Conservation (phyloP, 1,140 invertebrate genomes). For the Caenorhabditis tropicalis region DNA sequence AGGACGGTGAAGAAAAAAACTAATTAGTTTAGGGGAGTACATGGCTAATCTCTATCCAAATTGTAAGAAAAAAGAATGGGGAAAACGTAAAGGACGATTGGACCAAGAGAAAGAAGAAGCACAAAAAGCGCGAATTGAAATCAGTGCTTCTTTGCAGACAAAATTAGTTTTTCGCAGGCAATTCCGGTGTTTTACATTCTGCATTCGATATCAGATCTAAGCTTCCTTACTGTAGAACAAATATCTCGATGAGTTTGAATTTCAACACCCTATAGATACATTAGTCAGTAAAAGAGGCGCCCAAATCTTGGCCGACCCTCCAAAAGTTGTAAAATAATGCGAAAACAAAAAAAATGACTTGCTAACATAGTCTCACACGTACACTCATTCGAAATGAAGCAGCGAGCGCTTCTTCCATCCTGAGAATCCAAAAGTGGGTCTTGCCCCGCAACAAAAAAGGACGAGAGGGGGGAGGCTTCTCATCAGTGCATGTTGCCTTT, state of each 20-base stretch:
- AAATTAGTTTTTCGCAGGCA: neutral
- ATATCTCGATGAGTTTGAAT: neutral
- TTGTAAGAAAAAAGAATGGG: neutral
- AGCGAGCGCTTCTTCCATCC: neutral
- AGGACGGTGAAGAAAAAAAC: slow-evolving; percentile 36
- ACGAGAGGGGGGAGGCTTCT: neutral
- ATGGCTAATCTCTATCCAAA: slow-evolving; percentile 32
- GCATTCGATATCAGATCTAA: neutral
- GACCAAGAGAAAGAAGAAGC: neutral
- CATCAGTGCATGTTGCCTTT: slow-evolving; percentile 43
- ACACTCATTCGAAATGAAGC: neutral
- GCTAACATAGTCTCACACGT: neutral
- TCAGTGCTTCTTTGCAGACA: neutral
- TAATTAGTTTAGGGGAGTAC: slow-evolving; percentile 25
- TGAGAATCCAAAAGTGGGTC: neutral
- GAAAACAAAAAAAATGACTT: slow-evolving; percentile 25
- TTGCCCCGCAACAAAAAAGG: slow-evolving; percentile 1
- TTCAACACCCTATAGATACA: neutral
- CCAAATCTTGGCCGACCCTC: neutral
- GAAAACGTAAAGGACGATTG: neutral
- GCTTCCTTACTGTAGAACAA: neutral
- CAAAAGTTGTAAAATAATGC: neutral
- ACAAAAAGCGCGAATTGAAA: neutral
- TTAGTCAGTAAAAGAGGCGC: neutral
- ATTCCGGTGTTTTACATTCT: neutral